These are phyloP conservation scores for Batillaria attramentaria DNA, from an alignment of 1,140 invertebrate genomes.

Conservation along the genomic window DNA sequence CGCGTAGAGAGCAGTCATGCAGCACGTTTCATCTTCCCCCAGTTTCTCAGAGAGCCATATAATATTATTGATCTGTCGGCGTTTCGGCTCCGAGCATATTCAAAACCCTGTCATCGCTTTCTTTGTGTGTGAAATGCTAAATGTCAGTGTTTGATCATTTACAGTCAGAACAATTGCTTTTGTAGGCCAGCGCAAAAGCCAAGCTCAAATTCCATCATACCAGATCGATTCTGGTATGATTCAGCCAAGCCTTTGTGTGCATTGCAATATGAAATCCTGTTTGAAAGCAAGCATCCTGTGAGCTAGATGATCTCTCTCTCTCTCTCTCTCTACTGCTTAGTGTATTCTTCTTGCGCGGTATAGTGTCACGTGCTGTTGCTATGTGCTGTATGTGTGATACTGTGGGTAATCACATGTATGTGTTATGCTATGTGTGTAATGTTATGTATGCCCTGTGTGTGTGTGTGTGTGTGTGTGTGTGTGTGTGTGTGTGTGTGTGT, in stretches of 20 bases:
- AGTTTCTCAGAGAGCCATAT: too few species aligned
- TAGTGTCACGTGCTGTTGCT: not conserved
- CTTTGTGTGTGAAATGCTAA: not conserved
- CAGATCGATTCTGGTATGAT: too few species aligned
- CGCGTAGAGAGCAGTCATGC: not conserved
- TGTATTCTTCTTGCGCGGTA: not conserved
- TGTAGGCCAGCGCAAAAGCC: too few species aligned
- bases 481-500: not conserved
- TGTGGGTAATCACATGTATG: not conserved
- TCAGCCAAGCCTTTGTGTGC: not conserved
- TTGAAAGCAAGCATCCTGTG: not conserved
- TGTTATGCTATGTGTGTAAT: not conserved
- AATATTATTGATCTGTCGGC: not conserved
- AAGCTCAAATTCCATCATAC: too few species aligned
- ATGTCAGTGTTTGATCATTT: too few species aligned
- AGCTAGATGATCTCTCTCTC: not conserved
- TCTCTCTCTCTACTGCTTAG: conserved; percentile 3
- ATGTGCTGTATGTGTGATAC: not conserved
- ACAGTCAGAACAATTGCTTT: too few species aligned
- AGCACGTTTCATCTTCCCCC: too few species aligned
- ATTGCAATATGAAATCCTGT: not conserved
- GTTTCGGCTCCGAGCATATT: too few species aligned
- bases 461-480: not conserved
- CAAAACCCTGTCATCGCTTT: not conserved
- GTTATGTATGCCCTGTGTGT: too few species aligned